Conservation (phyloP, 2,113 vertebrate species). For the Peromyscus polionotus region DNA sequence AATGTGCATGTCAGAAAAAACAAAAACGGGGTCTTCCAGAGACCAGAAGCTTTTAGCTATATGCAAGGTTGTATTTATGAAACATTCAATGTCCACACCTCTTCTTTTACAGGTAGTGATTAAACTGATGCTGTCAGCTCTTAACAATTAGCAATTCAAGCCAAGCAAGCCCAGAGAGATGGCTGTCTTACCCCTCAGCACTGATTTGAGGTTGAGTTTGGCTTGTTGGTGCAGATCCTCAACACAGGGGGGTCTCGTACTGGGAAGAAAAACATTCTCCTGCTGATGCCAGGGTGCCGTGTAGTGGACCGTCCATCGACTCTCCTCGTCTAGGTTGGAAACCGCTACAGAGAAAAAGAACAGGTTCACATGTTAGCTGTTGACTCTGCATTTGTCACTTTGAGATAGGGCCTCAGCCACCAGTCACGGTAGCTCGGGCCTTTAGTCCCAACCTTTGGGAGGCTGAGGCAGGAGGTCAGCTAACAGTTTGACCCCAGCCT, state of each 20-base stretch:
- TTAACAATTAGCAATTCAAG: not conserved
- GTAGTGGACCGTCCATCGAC: conserved; percentile 98
- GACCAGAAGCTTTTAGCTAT: not conserved
- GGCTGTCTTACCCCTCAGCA: conserved; percentile 93
- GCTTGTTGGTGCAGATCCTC: conserved; percentile 98
- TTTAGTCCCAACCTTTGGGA: not conserved
- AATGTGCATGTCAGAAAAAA: not conserved
- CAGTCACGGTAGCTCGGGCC: not conserved
- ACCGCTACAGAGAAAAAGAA: conserved; percentile 90
- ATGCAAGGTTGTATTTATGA: not conserved
- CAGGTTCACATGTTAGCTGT: not conserved
- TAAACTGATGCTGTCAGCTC: not conserved
- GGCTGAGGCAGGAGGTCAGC: no score
- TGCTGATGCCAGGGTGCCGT: conserved; percentile 98
- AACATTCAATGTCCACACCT: not conserved
- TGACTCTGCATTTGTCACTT: not conserved
- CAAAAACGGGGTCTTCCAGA: not conserved
- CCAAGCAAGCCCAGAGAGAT: not conserved
- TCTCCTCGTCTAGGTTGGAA: conserved; percentile 98
- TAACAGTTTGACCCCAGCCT: not conserved
- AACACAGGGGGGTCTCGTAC: conserved; percentile 94
- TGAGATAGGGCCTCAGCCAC: not conserved
- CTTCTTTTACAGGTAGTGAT: not conserved
- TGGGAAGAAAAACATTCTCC: conserved; percentile 97
- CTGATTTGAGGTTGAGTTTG: conserved; percentile 98